Evolutionary conservation across 2,888 invertebrate genomes (phyloP).

Genomic region (Tryphoninae sp.): DNA sequence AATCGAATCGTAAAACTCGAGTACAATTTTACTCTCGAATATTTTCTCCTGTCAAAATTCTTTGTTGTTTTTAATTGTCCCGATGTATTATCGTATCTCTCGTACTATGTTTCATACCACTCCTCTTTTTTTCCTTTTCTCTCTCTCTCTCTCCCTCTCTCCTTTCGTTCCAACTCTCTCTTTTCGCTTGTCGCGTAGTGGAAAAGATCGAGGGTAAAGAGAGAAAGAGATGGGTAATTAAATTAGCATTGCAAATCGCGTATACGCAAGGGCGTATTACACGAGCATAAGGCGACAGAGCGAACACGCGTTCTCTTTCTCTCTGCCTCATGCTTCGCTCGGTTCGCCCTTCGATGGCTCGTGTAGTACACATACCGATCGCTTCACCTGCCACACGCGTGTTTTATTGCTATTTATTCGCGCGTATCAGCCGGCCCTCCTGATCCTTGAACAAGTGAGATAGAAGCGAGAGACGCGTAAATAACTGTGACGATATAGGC

Average conservation of each 20-base stretch:
- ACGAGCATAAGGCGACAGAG: conserved; percentile 29
- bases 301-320: conserved; percentile 32
- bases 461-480: not conserved
- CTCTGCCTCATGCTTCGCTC: conserved; percentile 10
- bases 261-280: conserved; percentile 47
- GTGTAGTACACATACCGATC: conserved; percentile 5
- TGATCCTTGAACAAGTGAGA: conserved; percentile 41
- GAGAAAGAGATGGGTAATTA: conserved; percentile 55
- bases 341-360: conserved; percentile 47
- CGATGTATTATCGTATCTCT: conserved; percentile 21
- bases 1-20: not conserved
- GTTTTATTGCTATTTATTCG: conserved; percentile 21
- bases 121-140: conserved; percentile 20
- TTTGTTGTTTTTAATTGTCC: conserved; percentile 51
- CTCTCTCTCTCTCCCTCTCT: conserved; percentile 2
- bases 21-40: not conserved
- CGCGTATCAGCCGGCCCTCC: conserved; percentile 42
- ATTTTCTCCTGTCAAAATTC: conserved; percentile 18
- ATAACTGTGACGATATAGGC: conserved; percentile 13
- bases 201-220: too few species aligned
- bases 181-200: too few species aligned
- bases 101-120: conserved; percentile 2
- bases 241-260: conserved; percentile 61
- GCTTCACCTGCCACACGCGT: conserved; percentile 53
- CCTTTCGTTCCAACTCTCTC: not conserved